These are phyloP conservation scores for Lasioglossum albipes DNA, from an alignment of 1,140 invertebrate genomes.

Conservation along the genomic window DNA sequence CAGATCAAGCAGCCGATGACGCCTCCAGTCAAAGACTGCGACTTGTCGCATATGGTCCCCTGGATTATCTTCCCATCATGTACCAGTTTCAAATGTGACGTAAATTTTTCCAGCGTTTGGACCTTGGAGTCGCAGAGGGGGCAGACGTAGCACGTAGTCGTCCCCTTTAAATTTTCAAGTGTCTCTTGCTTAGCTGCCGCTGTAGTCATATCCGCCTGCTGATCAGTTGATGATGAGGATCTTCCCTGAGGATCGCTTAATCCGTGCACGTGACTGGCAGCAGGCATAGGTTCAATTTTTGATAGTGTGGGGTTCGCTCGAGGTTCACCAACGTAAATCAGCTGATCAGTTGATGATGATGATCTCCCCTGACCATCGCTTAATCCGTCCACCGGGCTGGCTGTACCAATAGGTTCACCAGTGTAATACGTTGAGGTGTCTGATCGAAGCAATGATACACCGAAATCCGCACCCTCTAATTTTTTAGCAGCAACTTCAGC, in stretches of 20 bases:
- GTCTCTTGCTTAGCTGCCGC: too few relatives aligned
- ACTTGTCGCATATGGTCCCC: too few relatives aligned
- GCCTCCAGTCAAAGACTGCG: too few relatives aligned
- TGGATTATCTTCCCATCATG: neutral
- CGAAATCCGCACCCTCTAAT: neutral
- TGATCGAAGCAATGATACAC: too few relatives aligned
- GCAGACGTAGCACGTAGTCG: constrained; percentile 10
- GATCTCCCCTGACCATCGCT: too few relatives aligned
- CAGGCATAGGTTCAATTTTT: neutral
- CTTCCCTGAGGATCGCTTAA: neutral
- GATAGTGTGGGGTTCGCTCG: too few relatives aligned
- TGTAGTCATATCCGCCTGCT: too few relatives aligned
- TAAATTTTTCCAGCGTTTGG: constrained; percentile 21
- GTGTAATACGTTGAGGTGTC: too few relatives aligned
- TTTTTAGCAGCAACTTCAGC: too few relatives aligned
- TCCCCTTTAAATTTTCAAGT: neutral
- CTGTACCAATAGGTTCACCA: too few relatives aligned
- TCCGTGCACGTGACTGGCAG: neutral
- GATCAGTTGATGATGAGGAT: neutral
- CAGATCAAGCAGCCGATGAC: neutral
- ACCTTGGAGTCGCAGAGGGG: constrained; percentile 18
- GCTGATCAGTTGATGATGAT: too few relatives aligned
- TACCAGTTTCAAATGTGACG: constrained; percentile 1
- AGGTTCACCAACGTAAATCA: neutral
- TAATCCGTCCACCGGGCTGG: too few relatives aligned